A percentile compares a stretch with the other conserved stretches of the same genome.
phyloP scores from a whole-genome alignment of 2,113 vertebrate genomes.

The Anser cygnoides region DNA sequence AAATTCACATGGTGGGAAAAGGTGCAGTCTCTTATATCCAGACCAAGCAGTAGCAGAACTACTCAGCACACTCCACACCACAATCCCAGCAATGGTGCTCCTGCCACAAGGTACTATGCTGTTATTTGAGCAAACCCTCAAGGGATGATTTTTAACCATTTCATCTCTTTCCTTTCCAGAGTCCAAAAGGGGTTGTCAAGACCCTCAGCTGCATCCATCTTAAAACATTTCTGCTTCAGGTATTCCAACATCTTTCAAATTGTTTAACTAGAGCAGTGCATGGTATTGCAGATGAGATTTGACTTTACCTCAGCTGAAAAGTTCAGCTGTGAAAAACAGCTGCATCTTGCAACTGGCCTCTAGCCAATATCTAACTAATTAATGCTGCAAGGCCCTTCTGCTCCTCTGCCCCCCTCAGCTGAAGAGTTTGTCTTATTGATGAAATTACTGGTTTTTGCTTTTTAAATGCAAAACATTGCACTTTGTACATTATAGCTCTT shows the following conservation, averaged over 20 bases:
- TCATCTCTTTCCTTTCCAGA: not conserved
- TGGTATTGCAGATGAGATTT: not conserved
- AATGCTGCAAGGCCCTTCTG: not conserved
- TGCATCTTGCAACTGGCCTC: not conserved
- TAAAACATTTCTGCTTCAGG: not conserved
- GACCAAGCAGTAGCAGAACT: not conserved
- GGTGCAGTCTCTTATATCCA: not conserved
- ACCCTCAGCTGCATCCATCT: not conserved
- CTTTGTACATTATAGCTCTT: not conserved
- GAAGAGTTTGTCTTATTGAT: not conserved
- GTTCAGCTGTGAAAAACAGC: not conserved
- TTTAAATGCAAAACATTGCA: not conserved
- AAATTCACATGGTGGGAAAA: not conserved
- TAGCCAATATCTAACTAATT: not conserved
- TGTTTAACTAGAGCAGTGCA: not conserved
- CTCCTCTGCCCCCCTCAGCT: not conserved
- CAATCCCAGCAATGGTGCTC: not conserved
- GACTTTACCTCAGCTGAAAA: not conserved
- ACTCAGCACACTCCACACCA: not conserved
- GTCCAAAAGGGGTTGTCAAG: not conserved
- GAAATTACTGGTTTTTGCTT: not conserved
- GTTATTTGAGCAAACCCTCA: not conserved
- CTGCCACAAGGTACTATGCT: not conserved
- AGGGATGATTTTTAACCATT: not conserved
- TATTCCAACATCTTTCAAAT: not conserved